phyloP scores from a whole-genome alignment of 2,888 invertebrate genomes.

The Netelia inedita region DNA sequence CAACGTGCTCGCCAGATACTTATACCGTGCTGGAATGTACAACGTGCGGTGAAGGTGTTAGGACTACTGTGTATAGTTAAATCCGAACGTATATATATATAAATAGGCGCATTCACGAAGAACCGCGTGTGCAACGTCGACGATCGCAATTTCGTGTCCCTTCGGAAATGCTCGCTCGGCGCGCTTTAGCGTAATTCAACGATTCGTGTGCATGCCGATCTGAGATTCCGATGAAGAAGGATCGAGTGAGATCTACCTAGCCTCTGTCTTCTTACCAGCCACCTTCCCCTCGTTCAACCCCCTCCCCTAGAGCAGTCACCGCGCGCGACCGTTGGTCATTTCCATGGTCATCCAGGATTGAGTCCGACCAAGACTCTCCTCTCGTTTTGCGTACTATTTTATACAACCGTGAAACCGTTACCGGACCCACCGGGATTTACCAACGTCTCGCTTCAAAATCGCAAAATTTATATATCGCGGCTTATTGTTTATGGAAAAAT shows the following conservation, averaged over 20 bases:
- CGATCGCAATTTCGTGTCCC: constrained; percentile 62
- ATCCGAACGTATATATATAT: constrained; percentile 5
- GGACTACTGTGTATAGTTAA: constrained; percentile 23
- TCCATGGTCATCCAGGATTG: constrained; percentile 73
- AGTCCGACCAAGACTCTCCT: constrained; percentile 36
- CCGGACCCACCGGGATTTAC: constrained; percentile 34
- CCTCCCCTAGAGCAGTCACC: constrained; percentile 20
- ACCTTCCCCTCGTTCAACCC: too few species aligned
- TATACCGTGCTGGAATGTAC: constrained; percentile 30
- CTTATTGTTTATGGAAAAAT: constrained; percentile 51
- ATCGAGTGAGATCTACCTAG: constrained; percentile 66
- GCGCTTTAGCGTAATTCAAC: constrained; percentile 83
- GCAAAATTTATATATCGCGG: constrained; percentile 44
- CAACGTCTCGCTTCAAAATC: constrained; percentile 16
- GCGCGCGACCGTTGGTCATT: constrained; percentile 61
- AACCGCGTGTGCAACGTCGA: constrained; percentile 37
- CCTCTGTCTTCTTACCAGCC: constrained; percentile 28
- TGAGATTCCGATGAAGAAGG: constrained; percentile 77
- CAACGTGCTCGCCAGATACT: constrained; percentile 17
- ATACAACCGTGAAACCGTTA: constrained; percentile 8
- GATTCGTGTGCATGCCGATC: constrained; percentile 82
- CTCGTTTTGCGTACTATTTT: constrained; percentile 31
- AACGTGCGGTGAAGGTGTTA: constrained; percentile 32
- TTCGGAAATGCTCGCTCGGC: constrained; percentile 51
- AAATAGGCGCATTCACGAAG: constrained; percentile 27